Evolutionary conservation across 1,140 invertebrate species (phyloP), one percentile per base, ranked within the genome.

Genomic region (Tachypleus tridentatus): DNA sequence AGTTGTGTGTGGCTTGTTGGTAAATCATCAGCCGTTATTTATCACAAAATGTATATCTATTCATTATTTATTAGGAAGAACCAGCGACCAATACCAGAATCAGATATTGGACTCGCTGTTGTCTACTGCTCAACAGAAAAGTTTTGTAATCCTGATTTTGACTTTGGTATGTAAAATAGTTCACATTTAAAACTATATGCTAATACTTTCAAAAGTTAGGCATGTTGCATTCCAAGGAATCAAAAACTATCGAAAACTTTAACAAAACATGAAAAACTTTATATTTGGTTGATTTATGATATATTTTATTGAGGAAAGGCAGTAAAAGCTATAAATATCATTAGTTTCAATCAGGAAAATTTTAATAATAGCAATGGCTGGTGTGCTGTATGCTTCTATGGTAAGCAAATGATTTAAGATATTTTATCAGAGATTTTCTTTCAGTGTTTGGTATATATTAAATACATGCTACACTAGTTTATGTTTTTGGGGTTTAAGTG

Each of bases 71-170:
- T 29, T 57, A 76, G 75, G 63, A 64, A 74, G 6, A 70, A 72
- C 3, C 80, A 81, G 66, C 79, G 84, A 62, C 70, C 82, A 54
- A 79, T 86, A 65, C 79, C 82, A 60, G 85, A 86, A 74, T 79
- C 81, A 6, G 86, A 87, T 72, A 82, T 87, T 65, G 84, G 83
- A 7, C 76, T 85, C 57, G 83, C 85, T 29, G 80, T 86, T 65
- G 71, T 86, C 9, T 81, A 83, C 67, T 82, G 81, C 72, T 85
- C 83, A 3, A 78, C 76, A 51, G 77, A 80, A 57, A 82, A 82
- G 69, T 82, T 84, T 69, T 87, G 86, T 70, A 87, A 87, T 76
- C 83, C 85, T 54, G 9, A 58, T 8, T 58, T 63, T 48, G 63
- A 53, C 62, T 52, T 64, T 10, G 64, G 67, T 69, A 60, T 52